Conservation (phyloP, 37 sponge, comb jelly and placozoan species). For the Corticium candelabrum region DNA sequence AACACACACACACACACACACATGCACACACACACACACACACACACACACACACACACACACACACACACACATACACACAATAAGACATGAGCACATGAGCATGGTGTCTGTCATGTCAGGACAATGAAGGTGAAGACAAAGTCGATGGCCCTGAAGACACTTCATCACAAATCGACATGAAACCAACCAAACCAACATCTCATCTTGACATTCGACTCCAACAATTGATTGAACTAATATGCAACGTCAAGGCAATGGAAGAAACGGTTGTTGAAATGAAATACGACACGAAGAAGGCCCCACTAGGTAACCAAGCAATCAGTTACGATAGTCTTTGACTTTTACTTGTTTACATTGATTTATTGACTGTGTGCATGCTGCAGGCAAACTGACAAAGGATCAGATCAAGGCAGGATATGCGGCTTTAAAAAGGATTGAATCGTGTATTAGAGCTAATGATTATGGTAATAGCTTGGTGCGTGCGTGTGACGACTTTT, state of each 20-base stretch:
- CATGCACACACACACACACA: too few species aligned
- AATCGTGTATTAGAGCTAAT: conserved; percentile 53
- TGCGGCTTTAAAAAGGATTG: conserved; percentile 75
- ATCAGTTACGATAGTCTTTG: conserved; percentile 6
- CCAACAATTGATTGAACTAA: conserved; percentile 71
- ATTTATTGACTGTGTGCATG: too few species aligned
- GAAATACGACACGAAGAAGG: conserved; percentile 86
- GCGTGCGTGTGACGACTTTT: conserved; percentile 82
- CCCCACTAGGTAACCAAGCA: conserved; percentile 78
- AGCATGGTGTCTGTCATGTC: too few species aligned
- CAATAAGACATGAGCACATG: too few species aligned
- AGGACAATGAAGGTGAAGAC: too few species aligned
- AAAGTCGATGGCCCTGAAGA: too few species aligned
- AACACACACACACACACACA: too few species aligned
- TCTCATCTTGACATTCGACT: too few species aligned
- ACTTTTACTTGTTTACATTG: not conserved
- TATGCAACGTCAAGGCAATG: conserved; percentile 78
- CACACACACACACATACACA: too few species aligned
- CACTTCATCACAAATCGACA: too few species aligned
- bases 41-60: too few species aligned
- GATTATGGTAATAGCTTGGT: conserved; percentile 52
- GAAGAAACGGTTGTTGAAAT: conserved; percentile 80
- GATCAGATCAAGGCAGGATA: conserved; percentile 84
- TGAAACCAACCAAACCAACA: too few species aligned
- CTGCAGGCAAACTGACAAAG: conserved; percentile 71